phyloP scores from a whole-genome alignment of 2,888 invertebrate genomes.

The Dicyrtoma fusca region DNA sequence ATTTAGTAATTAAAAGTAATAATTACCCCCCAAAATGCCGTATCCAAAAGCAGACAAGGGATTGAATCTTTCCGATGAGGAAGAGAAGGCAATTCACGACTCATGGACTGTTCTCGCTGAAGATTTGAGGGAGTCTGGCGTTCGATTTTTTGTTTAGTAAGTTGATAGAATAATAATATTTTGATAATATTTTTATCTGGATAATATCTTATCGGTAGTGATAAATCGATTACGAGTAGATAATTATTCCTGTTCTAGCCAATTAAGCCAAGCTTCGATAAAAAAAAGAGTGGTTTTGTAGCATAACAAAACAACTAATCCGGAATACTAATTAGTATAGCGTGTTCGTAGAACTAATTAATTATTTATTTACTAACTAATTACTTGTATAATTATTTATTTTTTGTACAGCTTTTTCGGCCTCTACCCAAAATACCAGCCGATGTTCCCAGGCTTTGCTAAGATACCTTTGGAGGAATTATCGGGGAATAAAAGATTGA shows the following conservation, averaged over 20 bases:
- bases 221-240: background rate
- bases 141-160: slow-evolving; percentile 28
- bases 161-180: background rate
- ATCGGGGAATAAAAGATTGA: slow-evolving; percentile 13
- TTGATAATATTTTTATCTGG: background rate
- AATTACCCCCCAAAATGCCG: no score
- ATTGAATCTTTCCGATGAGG: background rate
- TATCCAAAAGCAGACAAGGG: no score
- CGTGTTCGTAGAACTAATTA: no score
- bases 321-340: no score
- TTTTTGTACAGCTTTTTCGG: slow-evolving; percentile 36
- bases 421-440: slow-evolving; percentile 14
- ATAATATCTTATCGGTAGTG: no score
- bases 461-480: slow-evolving; percentile 25
- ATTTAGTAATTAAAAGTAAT: no score
- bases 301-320: no score
- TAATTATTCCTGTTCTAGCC: no score
- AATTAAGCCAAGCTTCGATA: no score
- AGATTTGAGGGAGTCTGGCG: slow-evolving; percentile 31
- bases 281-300: no score
- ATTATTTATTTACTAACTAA: no score
- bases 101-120: slow-evolving; percentile 18
- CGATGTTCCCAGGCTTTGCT: slow-evolving; percentile 14
- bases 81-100: slow-evolving; percentile 4
- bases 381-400: no score